A percentile compares a stretch with the other conserved stretches of the same genome.
These are phyloP conservation scores for Syncerus caffer DNA, from an alignment of 2,797 vertebrate species.

Conservation along the genomic window DNA sequence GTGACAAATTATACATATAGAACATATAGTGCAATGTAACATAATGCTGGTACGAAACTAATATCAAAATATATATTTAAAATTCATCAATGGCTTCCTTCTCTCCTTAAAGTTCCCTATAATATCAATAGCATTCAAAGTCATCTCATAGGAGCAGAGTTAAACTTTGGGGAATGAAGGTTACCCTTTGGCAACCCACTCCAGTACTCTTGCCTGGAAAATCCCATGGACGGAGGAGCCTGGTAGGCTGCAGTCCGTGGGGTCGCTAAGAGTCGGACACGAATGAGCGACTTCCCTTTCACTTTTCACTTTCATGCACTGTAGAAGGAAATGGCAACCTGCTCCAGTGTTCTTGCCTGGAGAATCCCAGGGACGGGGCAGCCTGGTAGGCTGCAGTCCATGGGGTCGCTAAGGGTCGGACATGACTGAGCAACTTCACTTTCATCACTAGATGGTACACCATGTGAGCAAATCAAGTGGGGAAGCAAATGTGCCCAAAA, in stretches of 20 bases:
- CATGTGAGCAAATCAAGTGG: not conserved
- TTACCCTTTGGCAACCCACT: not conserved
- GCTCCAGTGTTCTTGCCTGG: too few species aligned
- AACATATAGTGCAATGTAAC: not conserved
- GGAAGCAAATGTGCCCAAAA: not conserved
- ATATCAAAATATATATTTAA: not conserved
- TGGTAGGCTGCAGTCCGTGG: too few species aligned
- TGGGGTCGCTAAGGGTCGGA: too few species aligned
- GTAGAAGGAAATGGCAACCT: not conserved
- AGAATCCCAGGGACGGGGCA: too few species aligned
- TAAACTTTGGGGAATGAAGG: not conserved
- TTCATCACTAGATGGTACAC: conserved; percentile 35
- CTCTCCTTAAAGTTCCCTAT: not conserved
- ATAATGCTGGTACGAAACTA: not conserved
- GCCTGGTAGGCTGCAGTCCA: too few species aligned
- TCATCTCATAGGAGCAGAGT: not conserved
- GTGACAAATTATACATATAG: not conserved
- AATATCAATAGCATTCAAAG: not conserved
- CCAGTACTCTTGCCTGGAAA: too few species aligned
- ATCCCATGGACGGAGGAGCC: too few species aligned
- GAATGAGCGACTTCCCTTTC: too few species aligned
- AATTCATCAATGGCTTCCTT: not conserved
- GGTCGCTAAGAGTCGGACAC: too few species aligned
- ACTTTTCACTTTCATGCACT: not conserved
- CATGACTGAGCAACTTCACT: too few species aligned